Percentiles rank a stretch among this genome's conserved stretches.
phyloP scores from a whole-genome alignment of 2,888 invertebrate species.

The Yponomeuta malinellus region DNA sequence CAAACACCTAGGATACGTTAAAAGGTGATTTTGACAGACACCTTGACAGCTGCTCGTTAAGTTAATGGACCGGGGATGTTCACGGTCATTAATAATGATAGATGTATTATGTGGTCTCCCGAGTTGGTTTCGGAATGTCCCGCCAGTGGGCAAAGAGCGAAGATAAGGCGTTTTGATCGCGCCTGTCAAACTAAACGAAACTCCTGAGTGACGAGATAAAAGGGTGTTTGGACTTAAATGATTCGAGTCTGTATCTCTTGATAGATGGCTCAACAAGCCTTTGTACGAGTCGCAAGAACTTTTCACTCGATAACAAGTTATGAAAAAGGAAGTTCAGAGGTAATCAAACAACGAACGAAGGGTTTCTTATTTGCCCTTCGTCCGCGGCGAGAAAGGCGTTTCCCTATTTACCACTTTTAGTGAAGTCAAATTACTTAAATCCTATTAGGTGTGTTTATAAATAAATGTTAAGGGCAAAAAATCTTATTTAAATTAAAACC shows the following conservation, averaged over 20 bases:
- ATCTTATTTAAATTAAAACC: background rate
- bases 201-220: conserved; percentile 9
- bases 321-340: background rate
- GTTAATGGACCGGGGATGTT: conserved; percentile 38
- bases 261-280: background rate
- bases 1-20: conserved; percentile 11
- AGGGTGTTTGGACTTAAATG: background rate
- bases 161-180: conserved; percentile 11
- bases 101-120: conserved; percentile 21
- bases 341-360: background rate
- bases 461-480: background rate
- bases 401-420: too few relatives aligned
- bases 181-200: conserved; percentile 8
- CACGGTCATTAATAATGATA: conserved; percentile 42
- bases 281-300: background rate
- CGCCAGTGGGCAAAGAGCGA: background rate
- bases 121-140: conserved; percentile 10
- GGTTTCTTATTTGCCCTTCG: background rate
- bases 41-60: conserved; percentile 45
- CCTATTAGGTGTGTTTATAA: too few relatives aligned
- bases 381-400: too few relatives aligned
- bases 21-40: conserved; percentile 31
- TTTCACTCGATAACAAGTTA: background rate
- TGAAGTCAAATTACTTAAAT: too few relatives aligned
- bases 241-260: background rate